Evolutionary conservation across 2,113 vertebrate genomes (phyloP), one percentile per base, ranked within the genome.

Genomic region (Suricata suricatta): DNA sequence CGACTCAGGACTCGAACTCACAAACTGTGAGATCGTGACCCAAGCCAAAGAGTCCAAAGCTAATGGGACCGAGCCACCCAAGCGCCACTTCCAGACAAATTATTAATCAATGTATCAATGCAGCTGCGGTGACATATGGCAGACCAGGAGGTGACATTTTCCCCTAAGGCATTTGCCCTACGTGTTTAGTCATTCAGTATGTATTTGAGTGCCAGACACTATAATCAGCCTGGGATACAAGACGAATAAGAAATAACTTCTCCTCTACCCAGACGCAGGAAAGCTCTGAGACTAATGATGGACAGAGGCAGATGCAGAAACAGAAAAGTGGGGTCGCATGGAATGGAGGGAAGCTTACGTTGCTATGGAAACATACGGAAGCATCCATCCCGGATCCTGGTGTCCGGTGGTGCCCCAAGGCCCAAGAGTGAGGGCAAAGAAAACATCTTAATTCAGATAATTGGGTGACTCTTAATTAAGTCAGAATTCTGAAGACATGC

Each of bases 341-440:
- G 54, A 57, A 21, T 21, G 54, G 19, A 3, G 12, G n/a, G 29
- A 23, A 23, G 23, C 23, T 82, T 19, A 2, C 0, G 27, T 16
- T 38, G 5, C 21, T 27, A 0, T 2, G 29, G 21, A 38, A 6
- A 5, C 29, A 1, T 0, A 3, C 2, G 3, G 21, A 86, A 76
- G 33, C 72, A 27, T 14, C 50, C 9, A 14, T 23, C 9, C 13
- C 81, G 12, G 66, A 77, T 29, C 27, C 47, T 7, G 2, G 44
- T 68, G 57, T 5, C 5, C 1, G 16, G 68, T 13, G n/a, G 50
- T 1, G 1, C 23, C 7, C 60, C 68, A 35, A 8, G 69, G 9
- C 17, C 25, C 87, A 19, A 17, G 0, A 4, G 10, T 29, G 71
- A 57, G 38, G 69, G 33, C 77, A 89, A 77, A 69, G n/a, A 69